Evolutionary conservation across 1,140 invertebrate species (phyloP).

Genomic region (Dendroctonus valens): DNA sequence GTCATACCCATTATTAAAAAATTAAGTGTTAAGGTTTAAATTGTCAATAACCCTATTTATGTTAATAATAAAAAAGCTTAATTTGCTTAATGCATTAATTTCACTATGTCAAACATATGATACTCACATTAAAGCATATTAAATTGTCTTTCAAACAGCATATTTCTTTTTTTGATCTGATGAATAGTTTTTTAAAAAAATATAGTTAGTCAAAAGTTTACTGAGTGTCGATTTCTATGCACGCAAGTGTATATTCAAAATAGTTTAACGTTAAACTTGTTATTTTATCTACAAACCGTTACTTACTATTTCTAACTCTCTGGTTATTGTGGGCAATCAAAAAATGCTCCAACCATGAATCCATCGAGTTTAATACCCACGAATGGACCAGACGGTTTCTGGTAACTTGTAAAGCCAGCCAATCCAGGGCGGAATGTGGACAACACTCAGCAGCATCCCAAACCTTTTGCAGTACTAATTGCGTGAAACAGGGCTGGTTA

Average conservation of each 20-base stretch:
- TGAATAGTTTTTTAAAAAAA: too few species aligned
- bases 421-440: slow-evolving; percentile 87
- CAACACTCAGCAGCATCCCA: slow-evolving; percentile 90
- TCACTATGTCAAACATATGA: too few species aligned
- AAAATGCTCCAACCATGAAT: slow-evolving; percentile 88
- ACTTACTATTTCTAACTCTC: slow-evolving; percentile 74
- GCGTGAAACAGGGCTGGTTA: slow-evolving; percentile 84
- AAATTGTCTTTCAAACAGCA: too few species aligned
- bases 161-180: too few species aligned
- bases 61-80: too few species aligned
- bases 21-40: too few species aligned
- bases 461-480: slow-evolving; percentile 79
- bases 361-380: slow-evolving; percentile 83
- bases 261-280: not conserved
- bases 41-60: too few species aligned
- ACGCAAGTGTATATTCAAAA: not conserved
- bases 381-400: slow-evolving; percentile 85
- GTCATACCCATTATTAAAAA: too few species aligned
- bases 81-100: too few species aligned
- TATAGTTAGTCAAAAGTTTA: too few species aligned
- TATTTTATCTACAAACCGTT: not conserved
- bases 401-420: slow-evolving; percentile 80
- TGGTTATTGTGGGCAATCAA: slow-evolving; percentile 82
- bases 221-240: too few species aligned
- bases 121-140: too few species aligned